These are phyloP conservation scores for Corynorhinus townsendii DNA, from an alignment of 2,113 vertebrate genomes.

Conservation along the genomic window DNA sequence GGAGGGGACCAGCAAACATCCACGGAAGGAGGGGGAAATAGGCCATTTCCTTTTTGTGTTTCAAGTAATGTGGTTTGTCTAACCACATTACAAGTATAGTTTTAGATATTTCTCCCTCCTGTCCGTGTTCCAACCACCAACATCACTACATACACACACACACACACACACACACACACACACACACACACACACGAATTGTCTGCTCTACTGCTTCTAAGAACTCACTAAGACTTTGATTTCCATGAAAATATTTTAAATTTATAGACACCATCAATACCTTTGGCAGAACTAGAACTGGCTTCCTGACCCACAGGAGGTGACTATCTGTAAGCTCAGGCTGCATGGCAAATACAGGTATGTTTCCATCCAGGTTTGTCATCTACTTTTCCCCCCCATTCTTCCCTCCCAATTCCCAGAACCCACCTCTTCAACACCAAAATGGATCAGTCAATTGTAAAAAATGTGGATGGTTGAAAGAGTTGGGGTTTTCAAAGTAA, in stretches of 20 bases:
- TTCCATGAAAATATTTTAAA: not conserved
- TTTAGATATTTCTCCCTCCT: not conserved
- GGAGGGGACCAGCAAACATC: not conserved
- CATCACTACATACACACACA: not conserved
- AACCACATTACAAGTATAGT: not conserved
- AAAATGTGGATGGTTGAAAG: not conserved
- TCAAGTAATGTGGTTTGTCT: not conserved
- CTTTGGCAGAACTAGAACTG: not conserved
- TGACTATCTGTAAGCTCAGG: not conserved
- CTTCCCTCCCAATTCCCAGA: not conserved
- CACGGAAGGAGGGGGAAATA: not conserved
- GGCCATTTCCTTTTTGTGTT: not conserved
- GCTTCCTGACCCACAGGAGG: not conserved
- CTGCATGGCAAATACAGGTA: not conserved
- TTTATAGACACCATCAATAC: not conserved
- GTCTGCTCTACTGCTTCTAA: not conserved
- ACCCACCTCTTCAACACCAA: not conserved
- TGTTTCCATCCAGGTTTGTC: not conserved
- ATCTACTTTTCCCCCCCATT: not conserved
- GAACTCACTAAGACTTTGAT: not conserved
- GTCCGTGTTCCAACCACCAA: not conserved
- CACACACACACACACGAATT: not conserved
- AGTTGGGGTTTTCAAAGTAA: not conserved
- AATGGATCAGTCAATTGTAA: not conserved
- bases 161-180: not conserved